These are phyloP conservation scores for Apoda limacodes DNA, from an alignment of 2,888 invertebrate genomes.

Conservation along the genomic window DNA sequence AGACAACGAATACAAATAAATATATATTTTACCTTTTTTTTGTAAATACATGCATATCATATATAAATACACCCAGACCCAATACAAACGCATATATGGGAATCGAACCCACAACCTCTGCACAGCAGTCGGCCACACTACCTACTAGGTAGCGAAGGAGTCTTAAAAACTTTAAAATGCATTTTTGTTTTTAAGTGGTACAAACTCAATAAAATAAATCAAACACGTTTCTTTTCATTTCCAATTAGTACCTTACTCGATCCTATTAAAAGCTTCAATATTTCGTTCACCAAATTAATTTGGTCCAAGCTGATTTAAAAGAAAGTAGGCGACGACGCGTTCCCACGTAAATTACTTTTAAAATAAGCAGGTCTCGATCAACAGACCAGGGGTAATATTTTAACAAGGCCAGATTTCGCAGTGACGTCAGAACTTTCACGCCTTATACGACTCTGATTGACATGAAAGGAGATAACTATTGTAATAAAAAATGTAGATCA, in stretches of 20 bases:
- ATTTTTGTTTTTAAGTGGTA: too few species aligned
- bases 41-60: too few species aligned
- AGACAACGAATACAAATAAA: too few species aligned
- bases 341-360: slow-evolving; percentile 25
- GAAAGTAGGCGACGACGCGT: slow-evolving; percentile 24
- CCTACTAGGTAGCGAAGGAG: slow-evolving; percentile 7
- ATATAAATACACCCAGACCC: slow-evolving; percentile 4
- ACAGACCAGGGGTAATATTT: slow-evolving; percentile 32
- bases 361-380: slow-evolving; percentile 24
- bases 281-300: too few species aligned
- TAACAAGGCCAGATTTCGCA: slow-evolving; percentile 43
- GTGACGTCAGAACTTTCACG: slow-evolving; percentile 63
- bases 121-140: too few species aligned
- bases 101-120: too few species aligned
- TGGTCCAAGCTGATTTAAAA: too few species aligned
- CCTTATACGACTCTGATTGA: slow-evolving; percentile 60
- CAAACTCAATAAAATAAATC: too few species aligned
- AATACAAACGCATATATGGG: slow-evolving; percentile 8
- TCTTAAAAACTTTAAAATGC: slow-evolving; percentile 9
- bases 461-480: slow-evolving; percentile 62
- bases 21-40: too few species aligned
- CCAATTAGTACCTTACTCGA: too few species aligned
- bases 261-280: too few species aligned
- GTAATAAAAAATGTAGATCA: slow-evolving; percentile 54
- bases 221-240: too few species aligned